These are phyloP conservation scores for Plutomurus gul DNA, from an alignment of 1,140 invertebrate genomes.

Conservation along the genomic window DNA sequence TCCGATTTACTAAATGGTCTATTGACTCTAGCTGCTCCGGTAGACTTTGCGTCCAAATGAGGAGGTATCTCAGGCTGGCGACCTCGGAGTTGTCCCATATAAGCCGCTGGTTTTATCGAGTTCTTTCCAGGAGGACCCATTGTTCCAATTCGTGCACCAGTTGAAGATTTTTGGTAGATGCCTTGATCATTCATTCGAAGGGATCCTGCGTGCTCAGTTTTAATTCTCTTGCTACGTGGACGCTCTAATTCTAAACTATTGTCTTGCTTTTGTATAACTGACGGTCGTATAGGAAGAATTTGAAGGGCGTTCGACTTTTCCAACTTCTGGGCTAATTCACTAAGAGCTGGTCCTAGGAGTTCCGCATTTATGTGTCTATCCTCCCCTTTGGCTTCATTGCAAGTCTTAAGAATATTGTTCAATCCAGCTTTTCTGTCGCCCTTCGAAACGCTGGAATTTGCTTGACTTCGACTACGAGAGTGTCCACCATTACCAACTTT, in stretches of 20 bases:
- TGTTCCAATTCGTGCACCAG: not conserved
- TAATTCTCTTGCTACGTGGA: slow-evolving; percentile 32
- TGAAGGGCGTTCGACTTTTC: slow-evolving; percentile 51
- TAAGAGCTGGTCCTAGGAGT: slow-evolving; percentile 45
- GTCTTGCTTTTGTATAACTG: slow-evolving; percentile 44
- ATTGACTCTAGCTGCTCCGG: slow-evolving; percentile 21
- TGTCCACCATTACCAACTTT: slow-evolving; percentile 2
- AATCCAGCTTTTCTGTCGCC: not conserved
- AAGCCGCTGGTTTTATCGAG: not conserved
- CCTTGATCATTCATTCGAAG: not conserved
- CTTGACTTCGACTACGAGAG: not conserved
- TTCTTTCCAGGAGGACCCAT: not conserved
- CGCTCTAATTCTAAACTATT: not conserved
- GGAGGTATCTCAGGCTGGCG: not conserved
- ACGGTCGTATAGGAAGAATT: slow-evolving; percentile 50
- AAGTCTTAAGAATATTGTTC: slow-evolving; percentile 5
- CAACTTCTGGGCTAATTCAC: slow-evolving; percentile 52
- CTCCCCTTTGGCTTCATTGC: not conserved
- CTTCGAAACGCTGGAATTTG: not conserved
- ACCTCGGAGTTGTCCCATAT: not conserved
- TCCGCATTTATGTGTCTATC: slow-evolving; percentile 13
- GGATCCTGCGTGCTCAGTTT: slow-evolving; percentile 22
- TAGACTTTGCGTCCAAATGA: slow-evolving; percentile 9
- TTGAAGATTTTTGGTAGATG: not conserved
- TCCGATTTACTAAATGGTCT: slow-evolving; percentile 13